A percentile compares a stretch with the other conserved stretches of the same genome.
Evolutionary conservation across 2,113 vertebrate genomes (phyloP).

Genomic region (Dipodomys stephensi): DNA sequence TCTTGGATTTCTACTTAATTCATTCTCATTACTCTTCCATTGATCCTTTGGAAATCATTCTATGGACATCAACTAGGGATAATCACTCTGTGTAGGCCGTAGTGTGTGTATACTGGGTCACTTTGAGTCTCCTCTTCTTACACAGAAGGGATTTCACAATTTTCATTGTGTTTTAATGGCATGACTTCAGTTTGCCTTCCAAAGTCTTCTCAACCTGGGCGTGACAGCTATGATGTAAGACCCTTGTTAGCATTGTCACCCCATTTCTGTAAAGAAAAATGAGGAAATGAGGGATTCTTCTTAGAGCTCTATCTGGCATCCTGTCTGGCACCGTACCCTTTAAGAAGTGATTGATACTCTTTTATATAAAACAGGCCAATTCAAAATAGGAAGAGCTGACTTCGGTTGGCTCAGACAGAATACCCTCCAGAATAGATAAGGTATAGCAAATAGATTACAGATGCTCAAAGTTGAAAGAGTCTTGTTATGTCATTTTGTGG

Average conservation of each 20-base stretch:
- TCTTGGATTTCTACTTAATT: background rate
- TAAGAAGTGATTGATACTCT: background rate
- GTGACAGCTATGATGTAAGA: background rate
- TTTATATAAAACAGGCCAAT: background rate
- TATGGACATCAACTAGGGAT: background rate
- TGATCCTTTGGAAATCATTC: background rate
- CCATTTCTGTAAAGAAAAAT: background rate
- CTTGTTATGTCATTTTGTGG: background rate
- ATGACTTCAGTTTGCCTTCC: background rate
- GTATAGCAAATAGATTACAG: background rate
- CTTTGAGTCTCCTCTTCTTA: background rate
- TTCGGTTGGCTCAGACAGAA: background rate
- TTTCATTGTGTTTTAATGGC: background rate
- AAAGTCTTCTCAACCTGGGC: background rate
- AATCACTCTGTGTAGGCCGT: background rate
- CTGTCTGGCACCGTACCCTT: background rate
- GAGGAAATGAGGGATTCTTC: background rate
- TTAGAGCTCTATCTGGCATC: background rate
- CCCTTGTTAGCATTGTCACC: accelerated
- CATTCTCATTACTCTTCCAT: background rate
- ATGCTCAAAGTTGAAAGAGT: background rate
- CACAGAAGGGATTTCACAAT: background rate
- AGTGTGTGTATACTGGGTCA: background rate
- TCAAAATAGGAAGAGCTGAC: background rate
- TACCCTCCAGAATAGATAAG: background rate